phyloP scores from a whole-genome alignment of 2,888 invertebrate species.

The Eilema caniola region DNA sequence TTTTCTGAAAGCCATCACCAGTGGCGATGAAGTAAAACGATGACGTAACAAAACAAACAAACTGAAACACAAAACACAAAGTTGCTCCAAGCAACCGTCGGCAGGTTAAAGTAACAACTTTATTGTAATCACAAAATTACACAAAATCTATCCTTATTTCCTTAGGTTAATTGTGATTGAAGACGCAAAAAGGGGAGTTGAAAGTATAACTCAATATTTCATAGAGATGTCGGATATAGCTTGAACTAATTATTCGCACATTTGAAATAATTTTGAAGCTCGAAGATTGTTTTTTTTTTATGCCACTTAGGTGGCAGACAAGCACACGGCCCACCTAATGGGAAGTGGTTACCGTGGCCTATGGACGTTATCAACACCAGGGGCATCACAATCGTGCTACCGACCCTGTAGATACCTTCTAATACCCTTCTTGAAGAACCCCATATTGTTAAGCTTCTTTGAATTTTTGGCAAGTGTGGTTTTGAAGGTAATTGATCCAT shows the following conservation, averaged over 20 bases:
- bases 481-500: conserved; percentile 1
- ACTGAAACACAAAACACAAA: conserved; percentile 65
- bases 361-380: too few species aligned
- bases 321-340: too few species aligned
- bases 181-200: background rate
- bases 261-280: conserved; percentile 32
- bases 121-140: background rate
- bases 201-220: conserved; percentile 69
- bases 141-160: conserved; percentile 23
- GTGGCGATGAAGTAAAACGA: conserved; percentile 41
- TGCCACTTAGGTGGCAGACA: too few species aligned
- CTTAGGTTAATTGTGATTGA: background rate
- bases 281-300: too few species aligned
- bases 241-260: conserved; percentile 52
- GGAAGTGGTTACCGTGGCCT: too few species aligned
- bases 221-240: conserved; percentile 57
- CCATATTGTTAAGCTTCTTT: too few species aligned
- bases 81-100: conserved; percentile 61
- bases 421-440: too few species aligned
- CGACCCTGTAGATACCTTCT: too few species aligned
- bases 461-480: background rate
- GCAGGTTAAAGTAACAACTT: conserved; percentile 24
- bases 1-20: conserved; percentile 35
- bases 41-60: conserved; percentile 64
- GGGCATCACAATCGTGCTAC: too few species aligned